Evolutionary conservation across 1,140 invertebrate genomes (phyloP).

Genomic region (Drosophila leontia): DNA sequence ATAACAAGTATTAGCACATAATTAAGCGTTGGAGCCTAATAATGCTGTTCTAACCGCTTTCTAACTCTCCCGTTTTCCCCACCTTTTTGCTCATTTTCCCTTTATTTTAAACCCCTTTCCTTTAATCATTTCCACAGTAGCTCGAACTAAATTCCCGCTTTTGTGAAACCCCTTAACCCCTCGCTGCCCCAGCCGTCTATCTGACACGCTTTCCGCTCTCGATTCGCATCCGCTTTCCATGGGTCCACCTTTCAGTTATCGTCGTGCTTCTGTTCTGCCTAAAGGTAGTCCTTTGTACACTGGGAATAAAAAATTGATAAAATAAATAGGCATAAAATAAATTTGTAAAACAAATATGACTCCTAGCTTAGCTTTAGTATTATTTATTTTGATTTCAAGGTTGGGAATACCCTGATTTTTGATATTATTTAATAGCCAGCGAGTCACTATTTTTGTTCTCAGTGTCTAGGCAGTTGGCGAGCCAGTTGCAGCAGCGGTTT

Average conservation of each 20-base stretch:
- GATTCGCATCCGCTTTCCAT: conserved; percentile 57
- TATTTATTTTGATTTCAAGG: neutral
- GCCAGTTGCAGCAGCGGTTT: conserved; percentile 53
- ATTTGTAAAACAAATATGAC: neutral
- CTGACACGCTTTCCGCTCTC: conserved; percentile 67
- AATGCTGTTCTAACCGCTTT: neutral
- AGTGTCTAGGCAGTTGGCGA: conserved; percentile 1
- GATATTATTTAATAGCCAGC: neutral
- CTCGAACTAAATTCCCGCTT: conserved; percentile 20
- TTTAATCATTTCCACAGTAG: conserved; percentile 30
- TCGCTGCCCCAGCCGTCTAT: conserved; percentile 21
- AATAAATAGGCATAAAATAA: no score
- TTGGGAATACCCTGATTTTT: neutral
- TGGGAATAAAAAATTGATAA: neutral
- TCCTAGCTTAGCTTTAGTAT: neutral
- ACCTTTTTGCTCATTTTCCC: neutral
- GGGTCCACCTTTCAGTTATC: neutral
- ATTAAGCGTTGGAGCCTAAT: neutral
- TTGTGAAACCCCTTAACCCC: conserved; percentile 8
- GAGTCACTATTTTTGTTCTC: neutral
- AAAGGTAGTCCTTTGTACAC: conserved; percentile 3
- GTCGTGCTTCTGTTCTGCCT: conserved; percentile 4
- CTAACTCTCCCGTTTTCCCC: neutral
- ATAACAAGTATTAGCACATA: neutral
- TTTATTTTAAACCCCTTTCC: neutral